Conservation (phyloP, 2,113 vertebrate genomes). For the Trachemys scripta region DNA sequence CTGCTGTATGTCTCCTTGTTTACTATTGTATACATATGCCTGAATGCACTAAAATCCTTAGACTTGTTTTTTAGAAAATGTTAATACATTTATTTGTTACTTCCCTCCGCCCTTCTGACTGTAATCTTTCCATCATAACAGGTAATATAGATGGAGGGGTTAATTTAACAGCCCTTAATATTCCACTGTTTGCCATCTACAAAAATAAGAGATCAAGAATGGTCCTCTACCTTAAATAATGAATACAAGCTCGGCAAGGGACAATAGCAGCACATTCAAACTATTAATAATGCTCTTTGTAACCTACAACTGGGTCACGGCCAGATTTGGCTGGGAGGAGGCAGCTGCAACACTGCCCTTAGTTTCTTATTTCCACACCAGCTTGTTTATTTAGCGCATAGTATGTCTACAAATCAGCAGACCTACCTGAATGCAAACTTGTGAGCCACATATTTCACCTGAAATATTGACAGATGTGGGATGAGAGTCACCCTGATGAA, state of each 20-base stretch:
- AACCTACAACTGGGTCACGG: not conserved
- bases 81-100: not conserved
- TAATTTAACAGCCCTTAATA: slow-evolving; percentile 11
- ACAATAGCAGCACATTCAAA: slow-evolving; percentile 1
- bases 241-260: slow-evolving; percentile 34
- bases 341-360: not conserved
- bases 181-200: slow-evolving; percentile 23
- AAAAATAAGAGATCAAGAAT: not conserved
- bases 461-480: slow-evolving; percentile 56
- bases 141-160: not conserved
- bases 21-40: not conserved
- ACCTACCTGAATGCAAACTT: slow-evolving; percentile 76
- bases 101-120: slow-evolving; percentile 27
- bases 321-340: slow-evolving; percentile 10
- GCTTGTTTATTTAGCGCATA: not conserved
- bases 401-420: slow-evolving; percentile 2
- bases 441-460: slow-evolving; percentile 60
- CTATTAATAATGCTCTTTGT: slow-evolving; percentile 54
- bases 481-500: slow-evolving; percentile 50
- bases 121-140: not conserved
- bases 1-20: not conserved
- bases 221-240: slow-evolving; percentile 37
- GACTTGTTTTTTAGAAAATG: not conserved
- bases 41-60: not conserved
- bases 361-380: not conserved